Conservation (phyloP, 1,140 invertebrate genomes). For the Zaprionus taronus region DNA sequence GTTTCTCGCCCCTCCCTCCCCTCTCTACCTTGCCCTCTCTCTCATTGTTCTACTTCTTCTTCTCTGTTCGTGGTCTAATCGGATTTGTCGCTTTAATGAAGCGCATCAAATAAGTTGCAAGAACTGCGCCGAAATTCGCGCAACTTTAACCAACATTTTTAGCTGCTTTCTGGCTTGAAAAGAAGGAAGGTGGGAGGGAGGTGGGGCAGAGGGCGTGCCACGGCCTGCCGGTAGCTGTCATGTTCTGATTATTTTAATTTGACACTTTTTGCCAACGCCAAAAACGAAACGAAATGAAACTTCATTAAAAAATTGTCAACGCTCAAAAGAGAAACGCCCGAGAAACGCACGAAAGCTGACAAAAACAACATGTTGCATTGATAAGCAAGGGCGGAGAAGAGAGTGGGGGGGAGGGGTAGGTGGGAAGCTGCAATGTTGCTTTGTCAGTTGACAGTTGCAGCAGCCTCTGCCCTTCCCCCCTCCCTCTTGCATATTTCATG, state of each 20-base stretch:
- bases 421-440: constrained; percentile 5
- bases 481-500: constrained; percentile 63
- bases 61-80: constrained; percentile 46
- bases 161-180: neutral
- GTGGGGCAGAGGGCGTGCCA: constrained; percentile 39
- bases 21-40: neutral
- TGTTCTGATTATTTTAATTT: constrained; percentile 83
- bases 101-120: constrained; percentile 75
- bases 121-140: constrained; percentile 78
- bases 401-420: too few relatives aligned
- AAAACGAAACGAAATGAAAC: constrained; percentile 51
- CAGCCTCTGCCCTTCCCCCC: neutral
- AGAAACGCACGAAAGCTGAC: constrained; percentile 42
- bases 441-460: constrained; percentile 42
- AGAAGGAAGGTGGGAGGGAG: neutral
- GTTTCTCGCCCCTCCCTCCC: neutral
- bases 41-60: neutral
- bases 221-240: constrained; percentile 76
- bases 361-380: constrained; percentile 61
- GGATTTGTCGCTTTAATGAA: constrained; percentile 82
- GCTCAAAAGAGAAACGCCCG: constrained; percentile 28
- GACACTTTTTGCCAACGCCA: constrained; percentile 69
- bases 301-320: constrained; percentile 82
- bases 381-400: constrained; percentile 19
- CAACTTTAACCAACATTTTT: constrained; percentile 48